phyloP scores from a whole-genome alignment of 2,797 vertebrate species.

The Anniella stebbinsi region DNA sequence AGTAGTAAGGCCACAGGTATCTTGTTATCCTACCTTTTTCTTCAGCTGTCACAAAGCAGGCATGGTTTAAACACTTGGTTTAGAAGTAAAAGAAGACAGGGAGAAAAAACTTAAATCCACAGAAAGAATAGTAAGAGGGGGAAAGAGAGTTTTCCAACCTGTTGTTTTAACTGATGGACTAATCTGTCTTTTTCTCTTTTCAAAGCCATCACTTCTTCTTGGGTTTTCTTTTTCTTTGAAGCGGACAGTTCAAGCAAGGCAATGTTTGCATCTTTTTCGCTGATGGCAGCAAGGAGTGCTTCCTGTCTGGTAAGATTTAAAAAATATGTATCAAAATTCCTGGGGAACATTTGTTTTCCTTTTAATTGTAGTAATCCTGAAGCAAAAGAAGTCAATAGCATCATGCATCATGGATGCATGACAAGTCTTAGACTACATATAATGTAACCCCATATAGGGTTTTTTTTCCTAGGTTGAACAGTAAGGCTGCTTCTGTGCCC shows the following conservation, averaged over 20 bases:
- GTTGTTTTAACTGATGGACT: slow-evolving; percentile 98
- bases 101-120: slow-evolving; percentile 48
- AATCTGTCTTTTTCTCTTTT: slow-evolving; percentile 98
- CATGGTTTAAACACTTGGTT: slow-evolving; percentile 53
- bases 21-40: slow-evolving; percentile 61
- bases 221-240: slow-evolving; percentile 99
- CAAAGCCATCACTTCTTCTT: slow-evolving; percentile 95
- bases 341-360: slow-evolving; percentile 43
- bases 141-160: slow-evolving; percentile 82
- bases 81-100: slow-evolving; percentile 54
- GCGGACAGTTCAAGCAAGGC: slow-evolving; percentile 97
- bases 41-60: slow-evolving; percentile 28
- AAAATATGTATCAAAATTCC: slow-evolving; percentile 58
- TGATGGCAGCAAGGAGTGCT: slow-evolving; percentile 96
- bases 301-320: slow-evolving; percentile 88
- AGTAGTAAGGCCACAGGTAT: slow-evolving; percentile 13
- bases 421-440: slow-evolving; percentile 8
- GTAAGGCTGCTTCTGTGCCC: background rate
- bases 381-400: slow-evolving; percentile 11
- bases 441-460: rapidly evolving
- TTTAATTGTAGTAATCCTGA: background rate
- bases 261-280: slow-evolving; percentile 99
- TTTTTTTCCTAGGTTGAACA: slow-evolving; percentile 1
- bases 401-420: slow-evolving; percentile 2
- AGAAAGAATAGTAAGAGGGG: slow-evolving; percentile 49